Base-by-base conservation (phyloP, 2,797 vertebrate genomes). In the Odontamblyopus lacepedii region DNA sequence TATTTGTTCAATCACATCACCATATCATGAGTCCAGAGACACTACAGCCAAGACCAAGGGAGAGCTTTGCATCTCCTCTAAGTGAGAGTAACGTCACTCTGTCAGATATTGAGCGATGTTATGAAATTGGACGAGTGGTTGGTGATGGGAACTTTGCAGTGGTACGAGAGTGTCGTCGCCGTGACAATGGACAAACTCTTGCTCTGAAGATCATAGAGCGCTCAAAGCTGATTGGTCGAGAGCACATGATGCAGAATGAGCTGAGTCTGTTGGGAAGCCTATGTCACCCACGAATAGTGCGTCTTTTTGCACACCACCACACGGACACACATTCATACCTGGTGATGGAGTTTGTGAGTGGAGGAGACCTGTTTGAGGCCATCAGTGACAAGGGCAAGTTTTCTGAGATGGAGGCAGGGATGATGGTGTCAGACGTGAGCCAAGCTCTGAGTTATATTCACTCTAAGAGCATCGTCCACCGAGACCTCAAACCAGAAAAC, bases 401-500 rank as follows among this genome's bases (percentile, higher is more conserved):
- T 88, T 91, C 95, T 0, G 98, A 99, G 79, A 89, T 83, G 0
- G 93, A 95, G 41, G 95, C 97, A 0, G 95, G 95, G 12, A 89
- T 92, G 73, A 96, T 99, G 96, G 94, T 98, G 85, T 93, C 86
- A 16, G 97, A 98, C 63, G 87, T 99, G 71, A 96, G 97, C 8
- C 91, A 95, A 73, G 98, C 98, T 0, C 92, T 99, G 1, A 93
- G 93, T 74, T 98, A 98, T 89, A 96, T 99, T 85, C 98, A 99
- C 53, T 85, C 89, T 86, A 97, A 95, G 90, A 95, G 91, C 74
- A 98, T 99, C 1, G 96, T 97, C 70, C 98, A 99, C 88, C 92
- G 98, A 74, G 98, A 99, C 76, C 93, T 99, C 70, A 99, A 99
- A 91, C 98, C 98, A 5, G 98, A 99, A 80, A 99, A 99, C 84